Evolutionary conservation across 2,888 invertebrate genomes (phyloP).

Genomic region (Pachymerium ferrugineum): DNA sequence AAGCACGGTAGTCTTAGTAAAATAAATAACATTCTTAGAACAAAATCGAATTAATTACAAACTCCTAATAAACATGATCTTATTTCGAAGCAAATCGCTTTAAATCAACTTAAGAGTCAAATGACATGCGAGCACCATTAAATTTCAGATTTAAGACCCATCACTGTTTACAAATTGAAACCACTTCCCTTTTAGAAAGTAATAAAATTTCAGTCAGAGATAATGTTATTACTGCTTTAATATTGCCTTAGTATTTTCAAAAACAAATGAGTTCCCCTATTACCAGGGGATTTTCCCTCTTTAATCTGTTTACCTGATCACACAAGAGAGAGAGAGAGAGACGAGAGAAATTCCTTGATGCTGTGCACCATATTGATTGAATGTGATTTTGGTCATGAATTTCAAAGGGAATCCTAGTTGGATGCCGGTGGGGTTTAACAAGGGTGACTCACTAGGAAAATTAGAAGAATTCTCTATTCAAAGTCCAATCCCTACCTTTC

Average conservation of each 20-base stretch:
- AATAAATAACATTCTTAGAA: no score
- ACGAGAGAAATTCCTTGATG: background rate
- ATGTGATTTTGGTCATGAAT: constrained; percentile 14
- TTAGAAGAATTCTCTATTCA: background rate
- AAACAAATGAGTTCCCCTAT: constrained; percentile 18
- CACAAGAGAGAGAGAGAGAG: background rate
- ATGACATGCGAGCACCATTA: background rate
- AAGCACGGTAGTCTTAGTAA: no score
- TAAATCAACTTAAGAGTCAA: background rate
- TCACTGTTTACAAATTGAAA: constrained; percentile 2
- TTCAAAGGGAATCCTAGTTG: background rate
- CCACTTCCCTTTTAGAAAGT: background rate
- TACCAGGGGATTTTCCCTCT: constrained; percentile 8
- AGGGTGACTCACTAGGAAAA: background rate
- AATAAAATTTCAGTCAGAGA: background rate
- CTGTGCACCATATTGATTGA: constrained; percentile 10
- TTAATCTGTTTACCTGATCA: constrained; percentile 18
- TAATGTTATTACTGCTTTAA: constrained; percentile 6
- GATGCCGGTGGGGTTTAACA: constrained; percentile 8
- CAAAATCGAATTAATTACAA: no score
- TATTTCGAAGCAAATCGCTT: background rate
- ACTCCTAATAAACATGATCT: no score
- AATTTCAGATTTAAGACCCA: background rate
- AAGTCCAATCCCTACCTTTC: background rate
- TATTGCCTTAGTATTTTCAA: background rate